phyloP scores from a whole-genome alignment of 1,140 invertebrate species.

The Hormaphis cornu region DNA sequence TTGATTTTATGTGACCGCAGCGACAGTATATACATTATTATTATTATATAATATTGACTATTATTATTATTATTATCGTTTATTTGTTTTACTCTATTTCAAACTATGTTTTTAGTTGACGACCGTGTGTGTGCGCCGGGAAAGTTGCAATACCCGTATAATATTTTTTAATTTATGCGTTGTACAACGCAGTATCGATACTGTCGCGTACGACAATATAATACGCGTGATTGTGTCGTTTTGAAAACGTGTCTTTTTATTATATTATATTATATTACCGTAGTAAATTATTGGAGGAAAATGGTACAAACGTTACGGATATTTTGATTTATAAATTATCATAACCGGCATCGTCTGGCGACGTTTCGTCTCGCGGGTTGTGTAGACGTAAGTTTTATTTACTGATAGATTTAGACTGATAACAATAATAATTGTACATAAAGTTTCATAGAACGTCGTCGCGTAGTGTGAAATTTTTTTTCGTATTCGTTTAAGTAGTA shows the following conservation, averaged over 20 bases:
- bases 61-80: not conserved
- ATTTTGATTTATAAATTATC: not conserved
- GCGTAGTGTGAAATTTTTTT: too few species aligned
- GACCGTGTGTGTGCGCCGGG: not conserved
- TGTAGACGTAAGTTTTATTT: not conserved
- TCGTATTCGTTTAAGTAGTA: too few species aligned
- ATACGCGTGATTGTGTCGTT: too few species aligned
- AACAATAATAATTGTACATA: not conserved
- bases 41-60: not conserved
- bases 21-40: not conserved
- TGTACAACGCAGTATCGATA: too few species aligned
- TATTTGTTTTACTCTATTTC: not conserved
- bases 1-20: not conserved
- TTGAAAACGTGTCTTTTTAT: too few species aligned
- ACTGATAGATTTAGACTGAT: not conserved
- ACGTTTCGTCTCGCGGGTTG: not conserved
- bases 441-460: too few species aligned
- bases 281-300: too few species aligned
- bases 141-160: conserved; percentile 9
- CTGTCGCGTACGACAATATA: too few species aligned
- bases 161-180: not conserved
- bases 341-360: too few species aligned
- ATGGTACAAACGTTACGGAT: not conserved
- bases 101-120: not conserved
- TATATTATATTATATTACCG: too few species aligned